Conservation (phyloP, 2,797 vertebrate genomes). For the Coregonus ussuriensis region DNA sequence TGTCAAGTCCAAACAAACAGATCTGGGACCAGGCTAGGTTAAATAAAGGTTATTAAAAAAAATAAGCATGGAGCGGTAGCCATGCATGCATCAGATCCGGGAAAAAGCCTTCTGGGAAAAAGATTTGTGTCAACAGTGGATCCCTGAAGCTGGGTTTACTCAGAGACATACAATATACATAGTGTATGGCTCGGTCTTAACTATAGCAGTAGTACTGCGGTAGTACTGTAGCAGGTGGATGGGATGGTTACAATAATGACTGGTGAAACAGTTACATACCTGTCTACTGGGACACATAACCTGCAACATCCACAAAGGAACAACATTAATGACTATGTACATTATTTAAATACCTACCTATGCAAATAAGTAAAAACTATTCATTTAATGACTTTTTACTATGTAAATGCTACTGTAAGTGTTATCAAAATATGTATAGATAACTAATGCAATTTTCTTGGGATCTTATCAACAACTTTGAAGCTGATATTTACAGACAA, state of each 20-base stretch:
- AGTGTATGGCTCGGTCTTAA: neutral
- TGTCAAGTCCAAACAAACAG: neutral
- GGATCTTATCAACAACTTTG: too few relatives aligned
- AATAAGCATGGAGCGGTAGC: neutral
- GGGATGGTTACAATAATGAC: neutral
- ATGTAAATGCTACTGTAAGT: too few relatives aligned
- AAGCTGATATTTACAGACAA: too few relatives aligned
- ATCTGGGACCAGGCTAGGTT: neutral
- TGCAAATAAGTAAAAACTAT: neutral
- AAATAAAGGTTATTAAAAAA: neutral
- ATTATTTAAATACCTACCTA: neutral
- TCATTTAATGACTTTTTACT: too few relatives aligned
- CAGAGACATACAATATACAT: neutral
- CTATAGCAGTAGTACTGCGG: neutral
- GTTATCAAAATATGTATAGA: too few relatives aligned
- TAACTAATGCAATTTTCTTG: too few relatives aligned
- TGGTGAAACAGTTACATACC: slow-evolving; percentile 23
- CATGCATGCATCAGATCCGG: neutral
- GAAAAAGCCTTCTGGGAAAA: neutral
- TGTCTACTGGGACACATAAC: slow-evolving; percentile 37
- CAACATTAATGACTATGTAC: slow-evolving; percentile 21
- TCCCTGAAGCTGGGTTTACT: neutral
- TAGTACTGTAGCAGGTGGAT: neutral
- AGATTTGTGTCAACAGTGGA: neutral
- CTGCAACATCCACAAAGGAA: slow-evolving; percentile 46